A percentile compares a stretch with the other conserved stretches of the same genome.
These are phyloP conservation scores for Rhinichthys osculus DNA, from an alignment of 2,797 vertebrate species.

Conservation along the genomic window DNA sequence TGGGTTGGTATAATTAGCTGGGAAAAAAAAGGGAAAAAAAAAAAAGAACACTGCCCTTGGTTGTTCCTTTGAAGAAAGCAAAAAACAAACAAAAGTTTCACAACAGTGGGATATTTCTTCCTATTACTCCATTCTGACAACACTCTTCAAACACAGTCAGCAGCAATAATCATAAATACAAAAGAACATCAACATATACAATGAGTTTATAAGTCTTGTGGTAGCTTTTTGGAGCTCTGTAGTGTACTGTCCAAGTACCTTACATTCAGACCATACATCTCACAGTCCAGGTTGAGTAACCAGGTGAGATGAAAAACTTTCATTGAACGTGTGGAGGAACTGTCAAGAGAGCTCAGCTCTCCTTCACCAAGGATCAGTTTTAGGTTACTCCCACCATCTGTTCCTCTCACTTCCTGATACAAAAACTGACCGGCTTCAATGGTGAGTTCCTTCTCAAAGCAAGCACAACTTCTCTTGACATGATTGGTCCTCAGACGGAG, in stretches of 20 bases:
- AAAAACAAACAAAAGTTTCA: constrained; percentile 50
- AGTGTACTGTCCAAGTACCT: constrained; percentile 73
- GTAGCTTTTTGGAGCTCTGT: constrained; percentile 61
- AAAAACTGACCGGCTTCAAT: constrained; percentile 18
- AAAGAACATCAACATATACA: constrained; percentile 59
- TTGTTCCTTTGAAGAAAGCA: constrained; percentile 49
- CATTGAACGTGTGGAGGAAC: constrained; percentile 53
- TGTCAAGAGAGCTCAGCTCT: constrained; percentile 73
- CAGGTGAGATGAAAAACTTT: constrained; percentile 26
- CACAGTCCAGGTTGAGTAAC: constrained; percentile 54
- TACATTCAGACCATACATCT: constrained; percentile 55
- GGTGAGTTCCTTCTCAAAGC: constrained; percentile 9
- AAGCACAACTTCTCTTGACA: constrained; percentile 29
- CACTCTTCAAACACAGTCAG: constrained; percentile 65
- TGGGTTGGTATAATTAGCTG: constrained; percentile 36
- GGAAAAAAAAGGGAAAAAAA: not conserved
- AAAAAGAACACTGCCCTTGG: constrained; percentile 39
- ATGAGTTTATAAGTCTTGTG: constrained; percentile 61
- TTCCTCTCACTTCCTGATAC: constrained; percentile 25
- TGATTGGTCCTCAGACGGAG: constrained; percentile 32
- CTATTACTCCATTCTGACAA: constrained; percentile 54
- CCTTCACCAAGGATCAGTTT: constrained; percentile 50
- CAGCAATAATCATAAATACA: constrained; percentile 75
- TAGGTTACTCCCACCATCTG: constrained; percentile 32
- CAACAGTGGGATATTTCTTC: constrained; percentile 48